Base-by-base conservation (phyloP, 2,888 invertebrate genomes). In the Meiosimyza decipiens region DNA sequence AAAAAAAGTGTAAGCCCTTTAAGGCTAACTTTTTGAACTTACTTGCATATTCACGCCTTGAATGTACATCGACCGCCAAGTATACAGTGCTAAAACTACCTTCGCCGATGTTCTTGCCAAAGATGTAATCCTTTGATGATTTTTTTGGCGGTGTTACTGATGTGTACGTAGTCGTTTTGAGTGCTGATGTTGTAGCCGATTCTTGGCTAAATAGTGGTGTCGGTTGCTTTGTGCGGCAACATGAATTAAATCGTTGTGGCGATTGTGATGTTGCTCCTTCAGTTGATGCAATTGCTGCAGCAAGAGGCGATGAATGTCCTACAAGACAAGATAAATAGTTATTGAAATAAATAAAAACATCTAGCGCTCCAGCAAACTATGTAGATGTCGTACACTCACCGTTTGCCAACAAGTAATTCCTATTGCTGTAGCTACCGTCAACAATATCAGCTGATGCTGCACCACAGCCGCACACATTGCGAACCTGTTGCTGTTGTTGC, bases 21-120 rank as follows among this genome's bases (percentile, higher is more conserved):
- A 7, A 40, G 1, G 4, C 1, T 6, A 40, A 9, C 40, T 54
- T 13, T 65, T 52, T 40, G 28, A 12, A 92, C 95, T 92, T 90
- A 96, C 96, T 97, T 89, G 98, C 98, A 92, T 93, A 96, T 89
- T 98, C 96, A 83, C 92, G 94, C 82, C 91, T 92, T 71, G 93
- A 94, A 85, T 94, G 93, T 75, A 96, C 93, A 87, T 98, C 97
- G 87, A 95, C 95, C 68, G 96, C 97, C 79, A 97, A 90, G 87
- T 95, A 98, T 69, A 98, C 99, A 74, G 95, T 95, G 82, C 98
- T 98, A 87, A 95, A 99, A 86, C 98, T 97, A 77, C 99, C 99
- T 88, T 99, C 98, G 77, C 99, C 99, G 81, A 99, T 94, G 76
- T 95, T 91, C 89, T 95, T 96, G 73, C 97, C 96, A 89, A 99